Evolutionary conservation across 2,113 vertebrate species (phyloP).

Genomic region (Jaculus jaculus): DNA sequence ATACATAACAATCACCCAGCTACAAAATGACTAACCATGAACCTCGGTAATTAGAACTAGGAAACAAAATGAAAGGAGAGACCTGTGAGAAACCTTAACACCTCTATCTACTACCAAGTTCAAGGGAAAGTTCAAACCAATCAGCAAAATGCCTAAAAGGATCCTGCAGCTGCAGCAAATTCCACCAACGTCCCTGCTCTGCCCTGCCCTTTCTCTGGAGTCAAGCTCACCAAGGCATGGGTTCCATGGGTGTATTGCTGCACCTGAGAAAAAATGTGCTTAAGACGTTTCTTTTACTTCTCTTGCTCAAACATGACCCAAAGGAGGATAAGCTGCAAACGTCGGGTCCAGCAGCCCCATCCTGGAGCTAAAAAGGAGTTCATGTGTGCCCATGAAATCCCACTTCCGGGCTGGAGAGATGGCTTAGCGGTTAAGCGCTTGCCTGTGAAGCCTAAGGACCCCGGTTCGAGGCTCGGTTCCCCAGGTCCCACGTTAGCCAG

Average conservation of each 20-base stretch:
- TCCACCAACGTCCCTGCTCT: background rate
- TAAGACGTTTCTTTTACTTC: background rate
- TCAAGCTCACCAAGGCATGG: background rate
- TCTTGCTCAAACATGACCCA: background rate
- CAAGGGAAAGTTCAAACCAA: constrained; percentile 44
- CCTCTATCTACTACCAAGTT: background rate
- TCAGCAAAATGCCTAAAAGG: background rate
- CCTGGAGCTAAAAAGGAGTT: background rate
- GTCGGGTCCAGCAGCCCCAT: background rate
- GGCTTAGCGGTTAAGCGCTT: too few species aligned
- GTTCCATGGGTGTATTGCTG: background rate
- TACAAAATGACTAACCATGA: background rate
- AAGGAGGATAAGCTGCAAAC: background rate
- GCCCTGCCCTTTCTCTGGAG: background rate
- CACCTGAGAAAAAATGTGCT: constrained; percentile 13
- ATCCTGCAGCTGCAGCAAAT: background rate
- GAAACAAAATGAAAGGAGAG: constrained; percentile 29
- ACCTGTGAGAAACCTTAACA: background rate
- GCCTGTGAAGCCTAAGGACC: too few species aligned
- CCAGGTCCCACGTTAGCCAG: too few species aligned
- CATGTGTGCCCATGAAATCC: background rate
- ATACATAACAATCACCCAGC: background rate
- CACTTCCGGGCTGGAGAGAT: too few species aligned
- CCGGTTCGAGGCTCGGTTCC: too few species aligned
- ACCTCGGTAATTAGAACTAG: background rate